Conservation (phyloP, 1,140 invertebrate genomes). For the Macrostomum lignano region DNA sequence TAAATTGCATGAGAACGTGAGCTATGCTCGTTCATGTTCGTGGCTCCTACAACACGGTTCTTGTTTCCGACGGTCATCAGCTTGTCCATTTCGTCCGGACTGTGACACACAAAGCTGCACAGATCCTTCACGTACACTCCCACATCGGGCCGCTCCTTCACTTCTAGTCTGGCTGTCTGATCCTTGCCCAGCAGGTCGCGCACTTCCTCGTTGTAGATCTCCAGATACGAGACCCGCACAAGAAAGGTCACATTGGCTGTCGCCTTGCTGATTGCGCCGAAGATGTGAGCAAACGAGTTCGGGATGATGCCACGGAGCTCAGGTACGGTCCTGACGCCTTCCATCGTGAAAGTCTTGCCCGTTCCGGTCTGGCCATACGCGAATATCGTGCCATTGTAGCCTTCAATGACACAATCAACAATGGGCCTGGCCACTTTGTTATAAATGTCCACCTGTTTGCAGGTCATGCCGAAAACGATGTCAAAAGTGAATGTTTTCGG, state of each 20-base stretch:
- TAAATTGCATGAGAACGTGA: conserved; percentile 79
- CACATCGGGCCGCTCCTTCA: conserved; percentile 44
- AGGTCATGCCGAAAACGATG: conserved; percentile 28
- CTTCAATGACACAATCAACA: conserved; percentile 67
- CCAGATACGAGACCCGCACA: conserved; percentile 67
- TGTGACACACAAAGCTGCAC: conserved; percentile 44
- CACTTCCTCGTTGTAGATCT: conserved; percentile 86
- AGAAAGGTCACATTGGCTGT: conserved; percentile 43
- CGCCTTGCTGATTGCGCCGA: conserved; percentile 35
- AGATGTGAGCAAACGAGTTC: conserved; percentile 32
- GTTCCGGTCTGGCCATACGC: conserved; percentile 93
- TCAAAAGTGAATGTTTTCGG: conserved; percentile 69
- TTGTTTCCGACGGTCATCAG: conserved; percentile 52
- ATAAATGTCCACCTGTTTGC: conserved; percentile 54
- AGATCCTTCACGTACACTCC: conserved; percentile 54
- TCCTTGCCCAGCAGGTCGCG: conserved; percentile 68
- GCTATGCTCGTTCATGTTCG: conserved; percentile 46
- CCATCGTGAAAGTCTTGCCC: conserved; percentile 94
- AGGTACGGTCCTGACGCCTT: conserved; percentile 40
- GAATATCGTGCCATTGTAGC: conserved; percentile 89
- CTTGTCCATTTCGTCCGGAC: conserved; percentile 46
- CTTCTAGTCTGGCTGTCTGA: conserved; percentile 36
- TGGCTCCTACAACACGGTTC: conserved; percentile 42
- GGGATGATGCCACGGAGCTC: conserved; percentile 31
- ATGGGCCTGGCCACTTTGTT: conserved; percentile 55